Evolutionary conservation across 2,888 invertebrate genomes (phyloP), one percentile per base, ranked within the genome.

Genomic region (Lasioglossum vierecki): DNA sequence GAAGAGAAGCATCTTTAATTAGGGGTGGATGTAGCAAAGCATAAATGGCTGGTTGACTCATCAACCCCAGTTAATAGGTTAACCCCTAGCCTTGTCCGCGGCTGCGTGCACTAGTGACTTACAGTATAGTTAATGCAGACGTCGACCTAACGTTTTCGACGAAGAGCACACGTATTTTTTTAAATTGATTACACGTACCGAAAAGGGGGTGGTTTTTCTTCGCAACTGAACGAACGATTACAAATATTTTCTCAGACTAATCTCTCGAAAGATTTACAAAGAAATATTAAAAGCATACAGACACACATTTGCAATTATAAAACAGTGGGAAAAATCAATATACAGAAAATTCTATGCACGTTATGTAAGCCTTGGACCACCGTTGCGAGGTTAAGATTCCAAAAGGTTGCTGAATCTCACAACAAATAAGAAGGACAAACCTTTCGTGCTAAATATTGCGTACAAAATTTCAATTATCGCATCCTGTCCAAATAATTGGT

Each of bases 71-170:
- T 70, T 70, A 70, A 70, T 41, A 41, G 70, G 70, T 70, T 70
- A 70, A 70, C 70, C 70, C 70, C 70, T n/a, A 70, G 70, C 41
- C 39, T 70, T 70, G 41, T 70, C 22, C 39, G 68, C 68, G 68
- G 39, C 68, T 68, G 68, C 68, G 68, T 68, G 68, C 22, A 39
- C 68, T 68, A 68, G 68, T 39, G 68, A 68, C 22, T 68, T 68
- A 39, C 39, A 35, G 68, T 39, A 39, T 68, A 68, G 18, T 70
- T 41, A 41, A 39, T 39, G 22, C n/a, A 22, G 6, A 70, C 39
- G 41, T 68, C 41, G 70, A 41, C 5, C 41, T n/a, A n/a, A 70
- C 70, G 70, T 70, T 41, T 13, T 5, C 41, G 13, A 4, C n/a
- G 70, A 39, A 5, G 2, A 70, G 4, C 39, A 41, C 41, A n/a